Evolutionary conservation across 30 jellyfish, hydroid and myxozoan species (phyloP).

Genomic region (Thelohanellus kitauei): DNA sequence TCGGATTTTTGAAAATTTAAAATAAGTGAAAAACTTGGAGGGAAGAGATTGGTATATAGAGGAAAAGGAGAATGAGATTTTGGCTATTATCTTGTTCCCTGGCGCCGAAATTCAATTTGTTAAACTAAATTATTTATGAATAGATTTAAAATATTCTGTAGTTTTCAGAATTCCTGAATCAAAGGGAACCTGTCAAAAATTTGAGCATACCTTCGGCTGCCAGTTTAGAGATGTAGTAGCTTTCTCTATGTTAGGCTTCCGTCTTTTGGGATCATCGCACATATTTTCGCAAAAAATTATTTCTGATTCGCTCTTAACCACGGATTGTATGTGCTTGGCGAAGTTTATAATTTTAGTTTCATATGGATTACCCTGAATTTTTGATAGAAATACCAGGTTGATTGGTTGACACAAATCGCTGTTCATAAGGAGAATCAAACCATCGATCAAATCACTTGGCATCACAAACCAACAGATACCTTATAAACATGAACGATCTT

Average conservation of each 20-base stretch:
- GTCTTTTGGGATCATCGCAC: constrained; percentile 77
- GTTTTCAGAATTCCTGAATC: too few relatives aligned
- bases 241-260: constrained; percentile 51
- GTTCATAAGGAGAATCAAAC: constrained; percentile 50
- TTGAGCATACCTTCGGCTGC: constrained; percentile 87
- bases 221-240: constrained; percentile 37
- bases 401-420: constrained; percentile 44
- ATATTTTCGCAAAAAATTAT: constrained; percentile 20
- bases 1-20: too few relatives aligned
- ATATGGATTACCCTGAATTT: constrained; percentile 66
- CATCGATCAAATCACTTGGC: constrained; percentile 58
- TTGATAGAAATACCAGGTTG: constrained; percentile 17
- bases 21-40: too few relatives aligned
- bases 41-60: too few relatives aligned
- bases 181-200: too few relatives aligned
- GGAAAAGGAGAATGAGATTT: too few relatives aligned
- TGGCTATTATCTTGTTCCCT: too few relatives aligned
- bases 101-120: too few relatives aligned
- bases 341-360: constrained; percentile 50
- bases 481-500: constrained; percentile 55
- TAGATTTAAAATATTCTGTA: too few relatives aligned
- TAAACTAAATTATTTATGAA: too few relatives aligned
- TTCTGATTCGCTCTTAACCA: constrained; percentile 26
- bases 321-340: constrained; percentile 24
- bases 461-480: constrained; percentile 8